A percentile compares a stretch with the other conserved stretches of the same genome.
phyloP scores from a whole-genome alignment of 2,888 invertebrate genomes.

The Plusia festucae region DNA sequence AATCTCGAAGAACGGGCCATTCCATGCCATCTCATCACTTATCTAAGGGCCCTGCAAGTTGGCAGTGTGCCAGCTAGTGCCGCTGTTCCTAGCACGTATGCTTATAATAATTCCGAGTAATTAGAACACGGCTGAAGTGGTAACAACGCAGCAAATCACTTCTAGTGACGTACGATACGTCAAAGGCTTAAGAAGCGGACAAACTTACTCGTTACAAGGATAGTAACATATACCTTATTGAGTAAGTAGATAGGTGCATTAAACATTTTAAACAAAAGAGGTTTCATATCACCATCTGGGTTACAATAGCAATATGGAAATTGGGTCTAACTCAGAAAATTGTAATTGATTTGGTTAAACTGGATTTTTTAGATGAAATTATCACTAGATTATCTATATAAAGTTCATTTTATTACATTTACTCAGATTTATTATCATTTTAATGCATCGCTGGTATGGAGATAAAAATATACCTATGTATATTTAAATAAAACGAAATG shows the following conservation, averaged over 20 bases:
- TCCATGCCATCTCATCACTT: conserved; percentile 51
- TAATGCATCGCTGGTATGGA: no score
- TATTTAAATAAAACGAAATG: no score
- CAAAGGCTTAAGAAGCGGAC: neutral
- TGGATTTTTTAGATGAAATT: no score
- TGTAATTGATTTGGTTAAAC: no score
- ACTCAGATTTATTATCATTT: no score
- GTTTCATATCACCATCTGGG: neutral
- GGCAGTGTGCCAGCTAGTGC: conserved; percentile 31
- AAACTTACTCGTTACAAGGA: no score
- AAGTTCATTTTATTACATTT: no score
- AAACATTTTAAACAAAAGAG: neutral
- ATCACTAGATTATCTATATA: no score
- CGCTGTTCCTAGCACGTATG: conserved; percentile 30
- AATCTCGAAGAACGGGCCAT: conserved; percentile 42
- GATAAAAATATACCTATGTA: no score
- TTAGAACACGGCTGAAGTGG: conserved; percentile 24
- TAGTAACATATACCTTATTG: no score
- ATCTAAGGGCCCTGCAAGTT: conserved; percentile 42
- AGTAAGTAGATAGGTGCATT: no score
- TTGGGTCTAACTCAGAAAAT: neutral
- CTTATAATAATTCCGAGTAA: conserved; percentile 46
- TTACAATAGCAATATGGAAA: neutral
- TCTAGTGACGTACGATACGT: conserved; percentile 31
- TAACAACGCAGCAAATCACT: conserved; percentile 15